These are phyloP conservation scores for Sympetrum striolatum DNA, from an alignment of 2,888 invertebrate genomes.

Conservation along the genomic window DNA sequence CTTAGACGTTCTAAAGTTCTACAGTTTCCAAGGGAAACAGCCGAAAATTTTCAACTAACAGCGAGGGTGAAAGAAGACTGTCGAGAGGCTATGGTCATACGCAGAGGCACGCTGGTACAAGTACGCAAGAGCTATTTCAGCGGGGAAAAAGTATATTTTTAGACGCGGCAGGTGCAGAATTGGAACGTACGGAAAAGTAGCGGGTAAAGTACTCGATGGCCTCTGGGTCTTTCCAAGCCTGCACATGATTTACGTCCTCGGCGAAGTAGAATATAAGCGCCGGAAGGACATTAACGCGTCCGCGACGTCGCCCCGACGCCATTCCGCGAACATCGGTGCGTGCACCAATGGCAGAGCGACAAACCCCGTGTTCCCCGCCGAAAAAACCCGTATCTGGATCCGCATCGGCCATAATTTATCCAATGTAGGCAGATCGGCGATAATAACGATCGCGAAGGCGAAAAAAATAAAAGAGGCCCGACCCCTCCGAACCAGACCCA, in stretches of 20 bases:
- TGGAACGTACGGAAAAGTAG: no score
- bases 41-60: no score
- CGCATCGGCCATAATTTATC: neutral
- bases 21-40: no score
- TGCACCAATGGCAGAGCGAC: neutral
- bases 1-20: no score
- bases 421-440: neutral
- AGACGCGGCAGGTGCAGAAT: no score
- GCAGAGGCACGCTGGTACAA: no score
- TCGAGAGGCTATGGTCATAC: no score
- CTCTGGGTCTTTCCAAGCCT: no score
- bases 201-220: no score
- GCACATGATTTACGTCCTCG: neutral
- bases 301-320: neutral
- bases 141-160: no score
- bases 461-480: neutral
- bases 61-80: no score
- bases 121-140: no score
- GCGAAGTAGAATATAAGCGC: neutral
- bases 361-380: neutral
- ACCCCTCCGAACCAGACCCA: neutral
- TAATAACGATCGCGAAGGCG: neutral
- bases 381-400: neutral
- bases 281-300: neutral
- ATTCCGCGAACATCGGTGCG: neutral